phyloP scores from a whole-genome alignment of 2,888 invertebrate species.

The Caprella mutica region DNA sequence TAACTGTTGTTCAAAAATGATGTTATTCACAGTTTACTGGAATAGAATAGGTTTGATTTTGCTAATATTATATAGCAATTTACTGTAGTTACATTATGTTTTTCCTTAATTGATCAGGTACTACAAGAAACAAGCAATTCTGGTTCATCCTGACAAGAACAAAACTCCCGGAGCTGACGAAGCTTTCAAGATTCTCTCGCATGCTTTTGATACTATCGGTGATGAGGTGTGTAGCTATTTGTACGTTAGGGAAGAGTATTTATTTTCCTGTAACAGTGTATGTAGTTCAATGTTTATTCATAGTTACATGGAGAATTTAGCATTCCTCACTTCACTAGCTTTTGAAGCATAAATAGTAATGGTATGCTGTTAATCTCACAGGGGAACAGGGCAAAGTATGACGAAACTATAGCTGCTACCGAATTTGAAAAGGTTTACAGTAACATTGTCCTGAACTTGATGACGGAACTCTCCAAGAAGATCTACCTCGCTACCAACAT shows the following conservation, averaged over 20 bases:
- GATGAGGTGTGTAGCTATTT: conserved; percentile 56
- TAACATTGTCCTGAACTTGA: too few species aligned
- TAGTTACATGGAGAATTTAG: background rate
- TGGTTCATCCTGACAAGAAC: conserved; percentile 94
- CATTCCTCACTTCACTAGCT: background rate
- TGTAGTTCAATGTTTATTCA: background rate
- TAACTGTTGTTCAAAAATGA: too few species aligned
- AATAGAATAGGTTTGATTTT: too few species aligned
- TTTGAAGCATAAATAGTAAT: background rate
- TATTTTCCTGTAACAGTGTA: background rate
- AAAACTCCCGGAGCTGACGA: conserved; percentile 90
- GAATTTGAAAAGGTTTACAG: background rate
- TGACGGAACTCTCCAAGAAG: too few species aligned
- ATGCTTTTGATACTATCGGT: conserved; percentile 89
- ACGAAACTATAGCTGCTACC: too few species aligned
- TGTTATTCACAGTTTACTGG: too few species aligned
- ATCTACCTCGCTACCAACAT: conserved; percentile 90
- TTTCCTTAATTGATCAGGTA: too few species aligned
- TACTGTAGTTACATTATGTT: too few species aligned
- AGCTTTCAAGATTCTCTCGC: conserved; percentile 88
- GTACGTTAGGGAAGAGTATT: background rate
- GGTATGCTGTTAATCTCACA: background rate
- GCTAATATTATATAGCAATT: too few species aligned
- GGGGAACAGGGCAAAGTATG: too few species aligned
- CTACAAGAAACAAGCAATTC: conserved; percentile 82